A percentile compares a stretch with the other conserved stretches of the same genome.
Evolutionary conservation across 2,113 vertebrate species (phyloP).

Genomic region (Jaculus jaculus): DNA sequence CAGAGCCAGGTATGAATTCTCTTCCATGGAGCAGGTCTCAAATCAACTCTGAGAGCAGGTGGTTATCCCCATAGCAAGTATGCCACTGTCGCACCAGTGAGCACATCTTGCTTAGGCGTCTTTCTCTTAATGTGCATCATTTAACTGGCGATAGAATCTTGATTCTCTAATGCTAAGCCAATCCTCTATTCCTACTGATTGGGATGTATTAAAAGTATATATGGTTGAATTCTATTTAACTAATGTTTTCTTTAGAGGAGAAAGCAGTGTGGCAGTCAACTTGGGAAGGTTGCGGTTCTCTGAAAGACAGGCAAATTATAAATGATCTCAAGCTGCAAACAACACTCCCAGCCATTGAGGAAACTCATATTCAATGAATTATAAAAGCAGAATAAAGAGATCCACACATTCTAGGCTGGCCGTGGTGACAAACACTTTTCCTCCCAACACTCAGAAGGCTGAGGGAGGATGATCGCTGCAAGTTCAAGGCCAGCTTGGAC

Average conservation of each 20-base stretch:
- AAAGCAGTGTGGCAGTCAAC: not conserved
- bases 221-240: not conserved
- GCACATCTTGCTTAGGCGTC: not conserved
- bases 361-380: not conserved
- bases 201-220: not conserved
- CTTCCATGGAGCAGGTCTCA: no score
- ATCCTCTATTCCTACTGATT: not conserved
- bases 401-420: not conserved
- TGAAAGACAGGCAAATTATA: no score
- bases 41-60: no score
- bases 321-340: not conserved
- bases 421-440: no score
- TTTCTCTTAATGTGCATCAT: not conserved
- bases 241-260: not conserved
- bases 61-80: no score
- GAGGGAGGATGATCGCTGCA: no score
- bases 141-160: not conserved
- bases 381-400: not conserved
- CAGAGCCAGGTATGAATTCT: no score
- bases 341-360: no score
- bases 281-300: not conserved
- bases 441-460: no score
- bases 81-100: no score
- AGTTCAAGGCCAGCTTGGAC: no score
- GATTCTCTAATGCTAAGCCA: not conserved